These are phyloP conservation scores for Coturnix japonica DNA, from an alignment of 2,113 vertebrate genomes.

Conservation along the genomic window DNA sequence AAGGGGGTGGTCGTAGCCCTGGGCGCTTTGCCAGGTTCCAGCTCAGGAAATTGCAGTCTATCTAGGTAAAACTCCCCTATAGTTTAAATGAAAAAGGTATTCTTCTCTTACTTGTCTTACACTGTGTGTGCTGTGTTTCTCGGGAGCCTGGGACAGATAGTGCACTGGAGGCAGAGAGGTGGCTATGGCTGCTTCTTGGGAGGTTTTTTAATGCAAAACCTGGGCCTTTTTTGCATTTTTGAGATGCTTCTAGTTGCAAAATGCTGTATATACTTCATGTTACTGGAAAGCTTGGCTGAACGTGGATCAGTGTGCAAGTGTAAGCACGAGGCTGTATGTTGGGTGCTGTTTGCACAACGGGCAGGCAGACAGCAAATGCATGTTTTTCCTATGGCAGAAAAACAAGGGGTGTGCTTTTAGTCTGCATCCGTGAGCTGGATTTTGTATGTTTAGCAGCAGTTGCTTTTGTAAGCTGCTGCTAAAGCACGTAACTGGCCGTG, in stretches of 20 bases:
- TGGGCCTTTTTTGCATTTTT: constrained; percentile 51
- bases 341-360: constrained; percentile 45
- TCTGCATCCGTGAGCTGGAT: constrained; percentile 52
- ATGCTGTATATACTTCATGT: background rate
- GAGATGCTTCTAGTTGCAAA: constrained; percentile 47
- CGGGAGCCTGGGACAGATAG: constrained; percentile 25
- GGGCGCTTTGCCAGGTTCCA: constrained; percentile 51
- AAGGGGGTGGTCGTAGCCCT: constrained; percentile 46
- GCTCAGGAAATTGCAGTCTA: constrained; percentile 72
- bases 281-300: constrained; percentile 46
- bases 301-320: constrained; percentile 30
- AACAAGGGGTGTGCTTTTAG: constrained; percentile 55
- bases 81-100: constrained; percentile 65
- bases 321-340: background rate
- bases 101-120: constrained; percentile 66
- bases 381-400: constrained; percentile 44
- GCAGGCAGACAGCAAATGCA: constrained; percentile 38
- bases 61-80: constrained; percentile 70
- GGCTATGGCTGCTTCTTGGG: constrained; percentile 23
- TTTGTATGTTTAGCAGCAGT: constrained; percentile 64
- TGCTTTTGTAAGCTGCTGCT: constrained; percentile 68
- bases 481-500: constrained; percentile 58
- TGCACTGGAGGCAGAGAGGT: constrained; percentile 12
- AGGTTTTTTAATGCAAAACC: constrained; percentile 25
- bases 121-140: constrained; percentile 27